Evolutionary conservation across 2,797 vertebrate species (phyloP).

Genomic region (Pteronotus mesoamericanus): DNA sequence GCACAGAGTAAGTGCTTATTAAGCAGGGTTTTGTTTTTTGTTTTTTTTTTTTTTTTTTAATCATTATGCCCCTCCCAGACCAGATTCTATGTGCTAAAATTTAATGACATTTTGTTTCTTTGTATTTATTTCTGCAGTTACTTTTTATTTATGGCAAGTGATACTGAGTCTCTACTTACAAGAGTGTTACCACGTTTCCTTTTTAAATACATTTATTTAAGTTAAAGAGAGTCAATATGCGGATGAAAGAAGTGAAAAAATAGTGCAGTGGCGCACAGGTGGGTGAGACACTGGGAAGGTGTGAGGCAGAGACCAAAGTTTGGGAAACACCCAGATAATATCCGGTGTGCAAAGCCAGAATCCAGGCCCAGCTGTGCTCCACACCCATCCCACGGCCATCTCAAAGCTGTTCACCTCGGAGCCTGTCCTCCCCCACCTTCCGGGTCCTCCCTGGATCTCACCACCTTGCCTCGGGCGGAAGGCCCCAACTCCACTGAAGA

Average conservation of each 20-base stretch:
- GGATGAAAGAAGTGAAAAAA: conserved; percentile 35
- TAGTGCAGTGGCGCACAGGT: conserved; percentile 35
- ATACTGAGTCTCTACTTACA: conserved; percentile 64
- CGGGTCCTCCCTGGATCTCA: not conserved
- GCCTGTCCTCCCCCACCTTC: not conserved
- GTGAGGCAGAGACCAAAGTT: conserved; percentile 7
- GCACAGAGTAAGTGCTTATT: conserved; percentile 28
- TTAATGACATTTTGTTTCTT: conserved; percentile 65
- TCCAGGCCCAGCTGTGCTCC: not conserved
- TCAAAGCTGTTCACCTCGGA: not conserved
- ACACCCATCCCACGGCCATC: not conserved
- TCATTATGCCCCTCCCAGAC: conserved; percentile 48
- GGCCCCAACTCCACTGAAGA: not conserved
- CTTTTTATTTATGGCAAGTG: conserved; percentile 68
- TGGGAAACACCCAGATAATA: conserved; percentile 22
- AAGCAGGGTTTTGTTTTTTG: conserved; percentile 54
- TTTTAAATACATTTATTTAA: conserved; percentile 68
- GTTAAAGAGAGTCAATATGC: conserved; percentile 68
- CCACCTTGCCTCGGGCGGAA: not conserved
- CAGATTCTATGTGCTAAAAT: conserved; percentile 54
- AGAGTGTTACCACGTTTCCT: conserved; percentile 65
- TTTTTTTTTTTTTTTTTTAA: conserved; percentile 49
- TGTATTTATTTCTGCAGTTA: conserved; percentile 69
- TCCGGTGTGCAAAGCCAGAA: not conserved
- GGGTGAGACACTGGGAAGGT: conserved; percentile 31